These are phyloP conservation scores for Lasioglossum zephyrum DNA, from an alignment of 2,888 invertebrate species.

Conservation along the genomic window DNA sequence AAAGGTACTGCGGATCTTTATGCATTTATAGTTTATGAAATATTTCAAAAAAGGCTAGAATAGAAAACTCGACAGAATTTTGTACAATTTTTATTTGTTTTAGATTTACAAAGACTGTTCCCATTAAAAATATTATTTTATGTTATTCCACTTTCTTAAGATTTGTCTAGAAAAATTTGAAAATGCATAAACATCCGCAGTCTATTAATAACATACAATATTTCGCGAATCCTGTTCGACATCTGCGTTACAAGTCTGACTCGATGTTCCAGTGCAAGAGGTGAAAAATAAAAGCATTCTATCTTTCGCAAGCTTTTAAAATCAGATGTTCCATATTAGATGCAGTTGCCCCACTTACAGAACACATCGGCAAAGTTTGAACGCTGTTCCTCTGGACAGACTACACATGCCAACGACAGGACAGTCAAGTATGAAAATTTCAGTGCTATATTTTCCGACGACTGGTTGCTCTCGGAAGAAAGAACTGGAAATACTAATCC, in stretches of 20 bases:
- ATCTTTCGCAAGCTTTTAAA: not conserved
- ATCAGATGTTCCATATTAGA: not conserved
- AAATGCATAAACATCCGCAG: no score
- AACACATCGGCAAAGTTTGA: not conserved
- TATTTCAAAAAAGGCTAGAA: no score
- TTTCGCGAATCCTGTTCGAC: not conserved
- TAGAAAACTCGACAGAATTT: no score
- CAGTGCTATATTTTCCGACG: not conserved
- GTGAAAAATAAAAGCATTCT: not conserved
- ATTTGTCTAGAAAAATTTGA: no score
- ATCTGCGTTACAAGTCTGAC: not conserved
- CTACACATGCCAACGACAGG: not conserved
- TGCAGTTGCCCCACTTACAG: not conserved
- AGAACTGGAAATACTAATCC: slow-evolving; percentile 31
- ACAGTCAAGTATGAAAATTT: not conserved
- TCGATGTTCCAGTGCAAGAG: not conserved
- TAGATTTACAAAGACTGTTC: no score
- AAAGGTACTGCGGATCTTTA: no score
- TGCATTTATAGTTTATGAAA: no score
- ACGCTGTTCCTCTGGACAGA: not conserved
- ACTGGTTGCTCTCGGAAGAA: not conserved
- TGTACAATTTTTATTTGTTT: no score
- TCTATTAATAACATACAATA: not conserved
- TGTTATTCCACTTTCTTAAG: no score
- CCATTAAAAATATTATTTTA: no score